Evolutionary conservation across 2,113 vertebrate species (phyloP).

Genomic region (Colinus virginianus): DNA sequence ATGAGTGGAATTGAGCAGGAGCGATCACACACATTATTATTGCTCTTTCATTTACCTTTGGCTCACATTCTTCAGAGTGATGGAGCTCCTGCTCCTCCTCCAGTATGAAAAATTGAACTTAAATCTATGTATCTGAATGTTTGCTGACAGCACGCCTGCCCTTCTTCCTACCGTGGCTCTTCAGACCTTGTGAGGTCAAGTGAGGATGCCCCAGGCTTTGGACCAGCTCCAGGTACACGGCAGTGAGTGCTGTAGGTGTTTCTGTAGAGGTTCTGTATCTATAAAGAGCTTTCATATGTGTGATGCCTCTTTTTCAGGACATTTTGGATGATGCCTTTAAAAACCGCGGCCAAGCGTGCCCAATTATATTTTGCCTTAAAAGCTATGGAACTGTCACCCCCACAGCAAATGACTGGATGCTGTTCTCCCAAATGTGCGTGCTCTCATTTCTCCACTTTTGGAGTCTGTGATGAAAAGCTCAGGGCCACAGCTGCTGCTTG

Average conservation of each 20-base stretch:
- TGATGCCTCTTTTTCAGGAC: not conserved
- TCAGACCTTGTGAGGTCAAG: not conserved
- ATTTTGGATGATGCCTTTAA: not conserved
- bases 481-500: not conserved
- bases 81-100: not conserved
- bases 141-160: not conserved
- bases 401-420: not conserved
- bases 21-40: not conserved
- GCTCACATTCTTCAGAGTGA: not conserved
- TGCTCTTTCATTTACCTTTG: not conserved
- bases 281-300: not conserved
- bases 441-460: not conserved
- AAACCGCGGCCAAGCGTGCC: not conserved
- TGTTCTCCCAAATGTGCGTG: not conserved
- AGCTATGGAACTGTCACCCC: not conserved
- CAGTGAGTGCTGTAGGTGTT: not conserved
- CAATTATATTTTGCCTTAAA: not conserved
- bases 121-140: not conserved
- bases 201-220: not conserved
- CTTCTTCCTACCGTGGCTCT: not conserved
- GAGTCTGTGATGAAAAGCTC: slow-evolving; percentile 8
- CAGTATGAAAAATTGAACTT: not conserved
- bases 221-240: not conserved
- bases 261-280: not conserved
- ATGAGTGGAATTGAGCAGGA: not conserved